These are phyloP conservation scores for zebrafish (Danio rerio) DNA, from an alignment of 2,113 vertebrate genomes.

Conservation along the genomic window GRCz12tu NC_133181.1:32004001-32004500, in stretches of 20 bases:
- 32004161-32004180: too few relatives aligned
- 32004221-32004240: not conserved
- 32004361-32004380: conserved; percentile 29
- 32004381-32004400: conserved; percentile 9
- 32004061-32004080: too few relatives aligned
- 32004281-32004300: conserved; percentile 1
- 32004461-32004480: not conserved
- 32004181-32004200: not conserved
- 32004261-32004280: conserved; percentile 15
- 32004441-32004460: conserved; percentile 21
- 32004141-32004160: too few relatives aligned
- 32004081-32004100: too few relatives aligned
- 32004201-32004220: not conserved
- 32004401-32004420: not conserved
- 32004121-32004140: too few relatives aligned
- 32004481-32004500: not conserved
- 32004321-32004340: conserved; percentile 18
- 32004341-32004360: conserved; percentile 25
- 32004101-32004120: too few relatives aligned
- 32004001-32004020: too few relatives aligned
- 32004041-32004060: too few relatives aligned
- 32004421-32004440: conserved; percentile 22
- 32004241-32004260: not conserved
- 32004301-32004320: conserved; percentile 12
- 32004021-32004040: too few relatives aligned